Conservation (phyloP, 2,113 vertebrate genomes). For the Pseudorhombus dupliciocellatus region DNA sequence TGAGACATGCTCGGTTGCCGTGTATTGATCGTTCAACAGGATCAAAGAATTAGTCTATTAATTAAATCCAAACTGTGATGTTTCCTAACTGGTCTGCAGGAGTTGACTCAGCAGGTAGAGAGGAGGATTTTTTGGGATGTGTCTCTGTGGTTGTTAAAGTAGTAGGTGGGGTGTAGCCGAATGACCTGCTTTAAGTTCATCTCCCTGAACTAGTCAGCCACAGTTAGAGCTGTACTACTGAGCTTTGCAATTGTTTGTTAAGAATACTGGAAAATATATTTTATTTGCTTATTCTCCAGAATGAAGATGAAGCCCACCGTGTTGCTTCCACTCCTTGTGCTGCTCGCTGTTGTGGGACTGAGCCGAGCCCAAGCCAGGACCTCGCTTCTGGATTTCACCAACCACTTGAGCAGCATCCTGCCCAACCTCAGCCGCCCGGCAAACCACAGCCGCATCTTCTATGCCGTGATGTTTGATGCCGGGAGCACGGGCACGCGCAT, state of each 20-base stretch:
- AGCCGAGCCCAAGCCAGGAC: slow-evolving; percentile 26
- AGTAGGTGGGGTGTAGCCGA: slow-evolving; percentile 54
- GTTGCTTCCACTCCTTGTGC: slow-evolving; percentile 50
- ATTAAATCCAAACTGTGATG: slow-evolving; percentile 8
- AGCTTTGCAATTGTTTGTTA: background rate
- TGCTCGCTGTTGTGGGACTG: slow-evolving; percentile 10
- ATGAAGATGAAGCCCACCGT: slow-evolving; percentile 59
- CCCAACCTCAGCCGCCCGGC: slow-evolving; percentile 82
- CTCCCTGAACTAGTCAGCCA: slow-evolving; percentile 16
- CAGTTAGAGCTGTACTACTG: slow-evolving; percentile 2
- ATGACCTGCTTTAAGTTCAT: slow-evolving; percentile 7
- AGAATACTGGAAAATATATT: background rate
- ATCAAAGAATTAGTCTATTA: slow-evolving; percentile 15
- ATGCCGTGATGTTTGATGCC: slow-evolving; percentile 96
- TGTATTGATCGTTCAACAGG: slow-evolving; percentile 4
- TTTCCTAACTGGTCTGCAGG: background rate
- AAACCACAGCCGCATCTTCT: slow-evolving; percentile 86
- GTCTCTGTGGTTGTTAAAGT: slow-evolving; percentile 38
- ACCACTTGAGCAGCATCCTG: slow-evolving; percentile 79
- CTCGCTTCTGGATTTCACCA: slow-evolving; percentile 53
- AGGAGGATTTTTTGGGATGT: slow-evolving; percentile 11
- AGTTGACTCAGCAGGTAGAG: slow-evolving; percentile 44
- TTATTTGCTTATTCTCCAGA: slow-evolving; percentile 33
- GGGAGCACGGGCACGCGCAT: slow-evolving; percentile 97
- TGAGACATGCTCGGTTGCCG: background rate